Evolutionary conservation across 2,888 invertebrate genomes (phyloP).

Genomic region (Athrips mouffetella): DNA sequence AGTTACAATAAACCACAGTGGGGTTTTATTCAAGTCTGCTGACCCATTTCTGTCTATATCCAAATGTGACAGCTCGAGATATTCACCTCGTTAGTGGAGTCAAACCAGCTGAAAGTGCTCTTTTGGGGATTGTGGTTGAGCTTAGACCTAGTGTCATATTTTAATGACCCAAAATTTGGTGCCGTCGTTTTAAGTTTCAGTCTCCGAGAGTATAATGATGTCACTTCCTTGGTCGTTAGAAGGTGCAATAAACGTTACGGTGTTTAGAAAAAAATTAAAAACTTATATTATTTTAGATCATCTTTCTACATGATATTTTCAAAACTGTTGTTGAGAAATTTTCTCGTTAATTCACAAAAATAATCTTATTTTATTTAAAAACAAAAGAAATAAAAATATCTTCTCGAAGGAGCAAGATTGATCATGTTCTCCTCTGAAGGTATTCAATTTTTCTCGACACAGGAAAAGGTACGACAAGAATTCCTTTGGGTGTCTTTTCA

Average conservation of each 20-base stretch:
- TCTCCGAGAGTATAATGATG: too few species aligned
- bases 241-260: too few species aligned
- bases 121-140: slow-evolving; percentile 28
- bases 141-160: slow-evolving; percentile 13
- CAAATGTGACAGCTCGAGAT: slow-evolving; percentile 43
- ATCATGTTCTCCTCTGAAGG: background rate
- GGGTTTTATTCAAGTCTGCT: slow-evolving; percentile 30
- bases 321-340: too few species aligned
- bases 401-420: background rate
- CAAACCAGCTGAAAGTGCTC: slow-evolving; percentile 38
- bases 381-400: background rate
- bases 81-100: slow-evolving; percentile 53
- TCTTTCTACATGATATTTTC: too few species aligned
- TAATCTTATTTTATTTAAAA: too few species aligned
- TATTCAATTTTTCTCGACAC: slow-evolving; percentile 5
- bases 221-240: too few species aligned
- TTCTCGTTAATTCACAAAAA: too few species aligned
- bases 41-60: slow-evolving; percentile 41
- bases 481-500: slow-evolving; percentile 12
- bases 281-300: too few species aligned
- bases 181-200: background rate
- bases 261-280: too few species aligned
- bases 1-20: slow-evolving; percentile 1
- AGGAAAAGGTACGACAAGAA: slow-evolving; percentile 5
- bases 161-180: background rate